These are phyloP conservation scores for Pao palembangensis DNA, from an alignment of 2,113 vertebrate species.

Conservation along the genomic window DNA sequence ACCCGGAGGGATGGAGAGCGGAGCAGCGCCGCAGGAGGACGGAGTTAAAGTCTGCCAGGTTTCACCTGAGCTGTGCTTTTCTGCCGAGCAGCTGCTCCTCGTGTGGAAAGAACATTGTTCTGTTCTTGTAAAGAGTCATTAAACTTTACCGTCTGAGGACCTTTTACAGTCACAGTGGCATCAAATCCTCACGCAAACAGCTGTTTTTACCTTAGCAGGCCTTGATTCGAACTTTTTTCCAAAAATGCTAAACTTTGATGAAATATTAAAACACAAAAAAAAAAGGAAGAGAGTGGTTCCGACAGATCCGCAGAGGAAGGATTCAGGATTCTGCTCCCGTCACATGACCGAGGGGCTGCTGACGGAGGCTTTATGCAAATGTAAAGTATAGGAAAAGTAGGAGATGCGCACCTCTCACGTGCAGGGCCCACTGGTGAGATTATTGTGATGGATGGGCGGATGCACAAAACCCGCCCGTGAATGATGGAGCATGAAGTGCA, in stretches of 20 bases:
- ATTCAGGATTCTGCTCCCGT: slow-evolving; percentile 25
- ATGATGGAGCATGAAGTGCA: slow-evolving; percentile 17
- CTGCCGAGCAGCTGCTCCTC: neutral
- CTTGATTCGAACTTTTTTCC: slow-evolving; percentile 37
- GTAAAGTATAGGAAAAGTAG: slow-evolving; percentile 15
- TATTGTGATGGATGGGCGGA: slow-evolving; percentile 12
- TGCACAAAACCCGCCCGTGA: slow-evolving; percentile 28
- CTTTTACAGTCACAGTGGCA: neutral
- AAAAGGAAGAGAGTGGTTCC: slow-evolving; percentile 37
- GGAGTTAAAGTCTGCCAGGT: slow-evolving; percentile 4
- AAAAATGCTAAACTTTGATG: slow-evolving; percentile 38
- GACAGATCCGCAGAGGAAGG: slow-evolving; percentile 16
- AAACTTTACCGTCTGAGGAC: too few relatives aligned
- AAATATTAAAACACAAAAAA: slow-evolving; percentile 48
- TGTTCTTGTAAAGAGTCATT: neutral
- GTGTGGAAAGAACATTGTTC: neutral
- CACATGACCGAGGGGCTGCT: slow-evolving; percentile 15
- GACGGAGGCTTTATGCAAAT: slow-evolving; percentile 23
- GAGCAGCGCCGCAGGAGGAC: neutral
- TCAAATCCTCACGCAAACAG: slow-evolving; percentile 1
- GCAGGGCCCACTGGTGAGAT: slow-evolving; percentile 23
- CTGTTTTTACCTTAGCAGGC: slow-evolving; percentile 26
- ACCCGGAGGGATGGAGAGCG: slow-evolving; percentile 4
- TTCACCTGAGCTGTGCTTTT: slow-evolving; percentile 16
- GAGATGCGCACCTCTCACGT: slow-evolving; percentile 7